A percentile compares a stretch with the other conserved stretches of the same genome.
Conservation (phyloP, 2,797 vertebrate genomes). For the Furcifer pardalis region DNA sequence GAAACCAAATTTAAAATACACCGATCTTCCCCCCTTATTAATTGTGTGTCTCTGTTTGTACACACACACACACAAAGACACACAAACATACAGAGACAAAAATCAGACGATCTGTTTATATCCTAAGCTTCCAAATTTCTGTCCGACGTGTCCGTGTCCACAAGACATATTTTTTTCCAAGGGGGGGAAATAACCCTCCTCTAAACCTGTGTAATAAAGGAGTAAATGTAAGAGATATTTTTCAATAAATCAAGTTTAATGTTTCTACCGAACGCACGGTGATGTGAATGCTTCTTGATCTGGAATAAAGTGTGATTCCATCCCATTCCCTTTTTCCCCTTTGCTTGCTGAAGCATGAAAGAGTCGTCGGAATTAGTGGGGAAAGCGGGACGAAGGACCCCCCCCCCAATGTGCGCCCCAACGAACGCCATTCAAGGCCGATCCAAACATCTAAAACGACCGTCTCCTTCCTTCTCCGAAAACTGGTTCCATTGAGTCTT, state of each 20-base stretch:
- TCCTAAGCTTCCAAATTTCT: constrained; percentile 67
- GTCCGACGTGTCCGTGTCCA: constrained; percentile 61
- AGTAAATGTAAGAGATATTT: constrained; percentile 85
- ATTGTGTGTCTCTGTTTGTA: constrained; percentile 38
- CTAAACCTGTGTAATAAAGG: constrained; percentile 93
- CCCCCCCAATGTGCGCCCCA: rapidly evolving
- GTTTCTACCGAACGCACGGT: constrained; percentile 79
- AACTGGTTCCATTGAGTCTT: background rate
- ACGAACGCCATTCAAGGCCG: background rate
- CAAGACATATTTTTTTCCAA: constrained; percentile 76
- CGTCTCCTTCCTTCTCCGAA: background rate
- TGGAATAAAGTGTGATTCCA: constrained; percentile 30
- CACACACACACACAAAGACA: constrained; percentile 10
- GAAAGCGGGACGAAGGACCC: too few species aligned
- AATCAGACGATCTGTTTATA: constrained; percentile 67
- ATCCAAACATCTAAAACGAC: background rate
- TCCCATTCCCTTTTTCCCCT: background rate
- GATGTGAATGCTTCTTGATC: constrained; percentile 72
- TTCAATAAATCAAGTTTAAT: constrained; percentile 96
- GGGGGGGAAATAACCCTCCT: constrained; percentile 75
- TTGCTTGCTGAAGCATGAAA: background rate
- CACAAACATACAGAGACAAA: constrained; percentile 31
- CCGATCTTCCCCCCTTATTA: constrained; percentile 65
- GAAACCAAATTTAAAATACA: constrained; percentile 64
- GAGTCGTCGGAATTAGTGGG: background rate